Evolutionary conservation across 2,113 vertebrate genomes (phyloP).

Genomic region (Lonchura striata): DNA sequence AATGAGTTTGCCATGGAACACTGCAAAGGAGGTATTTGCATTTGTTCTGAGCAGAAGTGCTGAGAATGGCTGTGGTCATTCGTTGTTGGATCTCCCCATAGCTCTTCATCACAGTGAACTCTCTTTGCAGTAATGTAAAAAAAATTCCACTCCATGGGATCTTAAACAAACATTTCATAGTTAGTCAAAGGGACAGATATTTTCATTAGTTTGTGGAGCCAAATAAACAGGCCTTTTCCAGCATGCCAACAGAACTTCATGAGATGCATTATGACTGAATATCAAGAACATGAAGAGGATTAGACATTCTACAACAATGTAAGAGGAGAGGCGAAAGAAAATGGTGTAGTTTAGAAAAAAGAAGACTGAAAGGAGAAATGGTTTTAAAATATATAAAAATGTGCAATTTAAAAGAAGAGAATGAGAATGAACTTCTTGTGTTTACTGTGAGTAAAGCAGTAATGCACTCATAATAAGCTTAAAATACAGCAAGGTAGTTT

Average conservation of each 20-base stretch:
- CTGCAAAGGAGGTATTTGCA: background rate
- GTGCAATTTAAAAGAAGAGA: background rate
- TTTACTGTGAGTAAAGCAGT: background rate
- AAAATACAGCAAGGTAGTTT: background rate
- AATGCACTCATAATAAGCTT: background rate
- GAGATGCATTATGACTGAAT: background rate
- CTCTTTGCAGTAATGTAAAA: background rate
- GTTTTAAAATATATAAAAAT: background rate
- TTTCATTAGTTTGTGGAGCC: background rate
- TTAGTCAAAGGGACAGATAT: background rate
- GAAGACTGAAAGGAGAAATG: background rate
- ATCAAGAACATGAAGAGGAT: background rate
- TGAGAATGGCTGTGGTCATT: background rate
- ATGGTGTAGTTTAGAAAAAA: background rate
- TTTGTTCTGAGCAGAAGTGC: background rate
- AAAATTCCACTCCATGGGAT: background rate
- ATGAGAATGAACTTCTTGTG: background rate
- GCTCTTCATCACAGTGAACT: background rate
- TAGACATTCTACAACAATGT: background rate
- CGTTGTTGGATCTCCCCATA: background rate
- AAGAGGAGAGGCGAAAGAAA: background rate
- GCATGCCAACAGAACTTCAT: background rate
- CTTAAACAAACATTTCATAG: background rate
- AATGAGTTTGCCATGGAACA: background rate
- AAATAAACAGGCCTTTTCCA: background rate